Base-by-base conservation (phyloP, 2,797 vertebrate genomes). In the Zonotrichia albicollis region DNA sequence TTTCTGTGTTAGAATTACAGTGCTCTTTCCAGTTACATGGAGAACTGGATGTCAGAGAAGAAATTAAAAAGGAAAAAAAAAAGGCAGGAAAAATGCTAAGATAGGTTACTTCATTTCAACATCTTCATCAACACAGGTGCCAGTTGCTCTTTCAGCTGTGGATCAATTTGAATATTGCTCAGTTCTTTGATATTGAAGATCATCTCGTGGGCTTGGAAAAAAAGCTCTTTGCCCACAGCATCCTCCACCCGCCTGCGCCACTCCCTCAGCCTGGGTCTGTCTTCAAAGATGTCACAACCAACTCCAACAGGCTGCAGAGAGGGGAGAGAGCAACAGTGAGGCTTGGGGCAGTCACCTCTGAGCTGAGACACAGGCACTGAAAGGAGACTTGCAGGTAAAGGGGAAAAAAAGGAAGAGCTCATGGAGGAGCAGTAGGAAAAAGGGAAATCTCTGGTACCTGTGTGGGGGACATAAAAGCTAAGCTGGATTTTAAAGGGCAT, bases 191-290 rank as follows among this genome's bases (percentile, higher is more conserved):
- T 75, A 48, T 96, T 97, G 92, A 98, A 96, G 81, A 98, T 94
- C 68, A 38, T 32, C 42, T 97, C 84, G 27, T 98, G 98, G 36
- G 97, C 97, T 81, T 98, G 98, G 40, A 97, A 96, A 21, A 98
- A 98, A 84, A 98, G 95, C 60, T 98, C 97, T n/a, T 94, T 96
- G 1, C 98, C 98, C 10, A 99, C 38, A 23, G 90, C 97, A 58
- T 97, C 93, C 84, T 98, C 98, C 89, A 99, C 98, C 1, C 98
- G 73, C 19, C 98, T 97, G 60, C 97, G 98, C 98, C 98, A 98
- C 66, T 98, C 98, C 12, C 58, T 82, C 90, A 99, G 97, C 93
- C 96, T 97, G 0, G 98, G 98, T 6, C 97, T 98, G 34, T 96
- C 97, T 29, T 97, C 97, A 50, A 98, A 98, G 71, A 97, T 74